These are phyloP conservation scores for Poeciliopsis prolifica DNA, from an alignment of 2,113 vertebrate genomes.

Conservation along the genomic window DNA sequence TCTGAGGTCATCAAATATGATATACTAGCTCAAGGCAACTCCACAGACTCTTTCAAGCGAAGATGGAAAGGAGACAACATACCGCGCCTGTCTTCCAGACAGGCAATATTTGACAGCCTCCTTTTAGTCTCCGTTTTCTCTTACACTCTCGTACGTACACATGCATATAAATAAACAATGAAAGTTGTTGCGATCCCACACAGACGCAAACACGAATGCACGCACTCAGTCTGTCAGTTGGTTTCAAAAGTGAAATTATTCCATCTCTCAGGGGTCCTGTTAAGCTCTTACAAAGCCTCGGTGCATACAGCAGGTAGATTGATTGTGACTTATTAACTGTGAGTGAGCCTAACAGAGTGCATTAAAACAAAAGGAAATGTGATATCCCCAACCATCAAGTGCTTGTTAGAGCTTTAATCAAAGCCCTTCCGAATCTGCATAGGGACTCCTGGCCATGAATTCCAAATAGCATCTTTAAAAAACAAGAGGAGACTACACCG, in stretches of 20 bases:
- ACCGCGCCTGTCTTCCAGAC: constrained; percentile 30
- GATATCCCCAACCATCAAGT: constrained; percentile 78
- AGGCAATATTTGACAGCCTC: constrained; percentile 57
- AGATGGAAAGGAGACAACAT: constrained; percentile 59
- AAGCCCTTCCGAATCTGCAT: constrained; percentile 76
- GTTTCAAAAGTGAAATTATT: constrained; percentile 78
- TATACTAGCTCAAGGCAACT: constrained; percentile 57
- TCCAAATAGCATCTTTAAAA: constrained; percentile 72
- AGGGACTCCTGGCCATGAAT: constrained; percentile 73
- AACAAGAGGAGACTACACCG: constrained; percentile 57
- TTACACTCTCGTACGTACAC: constrained; percentile 57
- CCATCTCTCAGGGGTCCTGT: constrained; percentile 77
- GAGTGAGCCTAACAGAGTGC: constrained; percentile 77
- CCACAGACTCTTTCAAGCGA: constrained; percentile 53
- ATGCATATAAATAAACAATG: constrained; percentile 64
- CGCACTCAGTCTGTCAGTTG: constrained; percentile 63
- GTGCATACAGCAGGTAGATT: constrained; percentile 78
- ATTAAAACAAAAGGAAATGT: constrained; percentile 83
- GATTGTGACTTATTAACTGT: constrained; percentile 82
- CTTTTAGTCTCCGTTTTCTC: constrained; percentile 54
- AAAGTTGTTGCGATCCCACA: constrained; percentile 61
- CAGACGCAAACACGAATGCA: constrained; percentile 68
- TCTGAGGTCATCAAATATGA: constrained; percentile 68
- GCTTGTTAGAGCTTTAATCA: constrained; percentile 81
- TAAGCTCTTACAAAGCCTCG: constrained; percentile 77